Evolutionary conservation across 2,888 invertebrate species (phyloP).

Genomic region (Ashinkailepas kermadecensis): DNA sequence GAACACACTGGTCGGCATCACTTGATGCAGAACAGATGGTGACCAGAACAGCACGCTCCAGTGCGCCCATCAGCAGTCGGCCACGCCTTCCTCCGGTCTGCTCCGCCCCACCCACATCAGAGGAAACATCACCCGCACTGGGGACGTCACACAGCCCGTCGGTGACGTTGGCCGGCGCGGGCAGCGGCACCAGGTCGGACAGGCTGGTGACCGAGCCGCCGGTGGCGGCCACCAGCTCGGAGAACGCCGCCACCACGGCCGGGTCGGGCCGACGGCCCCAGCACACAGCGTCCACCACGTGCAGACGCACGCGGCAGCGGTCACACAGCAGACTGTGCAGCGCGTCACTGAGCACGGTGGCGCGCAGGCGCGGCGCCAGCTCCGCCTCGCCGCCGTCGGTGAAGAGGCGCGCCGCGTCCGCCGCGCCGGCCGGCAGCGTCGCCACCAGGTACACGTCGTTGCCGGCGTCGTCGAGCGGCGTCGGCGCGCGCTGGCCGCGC

Average conservation of each 20-base stretch:
- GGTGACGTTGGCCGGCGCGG: background rate
- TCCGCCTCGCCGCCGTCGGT: background rate
- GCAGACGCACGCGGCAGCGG: conserved; percentile 12
- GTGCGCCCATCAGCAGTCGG: background rate
- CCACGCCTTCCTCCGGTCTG: conserved; percentile 44
- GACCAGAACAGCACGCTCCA: conserved; percentile 35
- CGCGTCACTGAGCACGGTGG: background rate
- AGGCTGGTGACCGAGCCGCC: background rate
- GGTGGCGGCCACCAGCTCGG: background rate
- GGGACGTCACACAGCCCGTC: background rate
- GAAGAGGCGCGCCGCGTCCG: background rate
- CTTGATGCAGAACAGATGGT: conserved; percentile 58
- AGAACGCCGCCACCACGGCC: background rate
- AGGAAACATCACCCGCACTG: too few relatives aligned
- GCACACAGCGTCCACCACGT: background rate
- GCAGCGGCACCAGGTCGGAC: background rate
- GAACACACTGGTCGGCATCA: conserved; percentile 46
- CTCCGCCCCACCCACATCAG: conserved; percentile 42
- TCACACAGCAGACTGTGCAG: background rate
- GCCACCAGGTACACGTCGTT: conserved; percentile 8
- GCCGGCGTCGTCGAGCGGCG: background rate
- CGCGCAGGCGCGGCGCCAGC: background rate
- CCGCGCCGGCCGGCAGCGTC: background rate
- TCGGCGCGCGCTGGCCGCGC: background rate
- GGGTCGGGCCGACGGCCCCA: background rate